A percentile compares a stretch with the other conserved stretches of the same genome.
phyloP scores from a whole-genome alignment of 2,888 invertebrate species.

The Chelonus formosanus region DNA sequence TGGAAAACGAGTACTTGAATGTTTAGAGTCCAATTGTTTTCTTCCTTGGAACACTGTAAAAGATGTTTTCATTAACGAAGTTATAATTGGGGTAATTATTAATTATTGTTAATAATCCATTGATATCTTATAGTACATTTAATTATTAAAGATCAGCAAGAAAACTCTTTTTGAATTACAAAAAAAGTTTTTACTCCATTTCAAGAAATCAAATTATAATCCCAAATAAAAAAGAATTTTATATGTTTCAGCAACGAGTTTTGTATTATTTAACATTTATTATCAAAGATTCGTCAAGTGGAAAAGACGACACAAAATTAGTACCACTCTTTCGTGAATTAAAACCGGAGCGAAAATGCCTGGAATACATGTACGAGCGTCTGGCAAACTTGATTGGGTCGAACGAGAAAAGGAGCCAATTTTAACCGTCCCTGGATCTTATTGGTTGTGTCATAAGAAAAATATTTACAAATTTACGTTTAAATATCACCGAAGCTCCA shows the following conservation, averaged over 20 bases:
- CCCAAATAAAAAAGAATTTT: background rate
- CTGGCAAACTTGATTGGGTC: constrained; percentile 58
- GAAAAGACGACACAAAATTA: constrained; percentile 51
- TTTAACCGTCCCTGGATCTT: constrained; percentile 60
- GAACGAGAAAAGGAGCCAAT: constrained; percentile 50
- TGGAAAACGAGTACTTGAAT: constrained; percentile 46
- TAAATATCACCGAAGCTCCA: constrained; percentile 53
- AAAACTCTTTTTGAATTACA: background rate
- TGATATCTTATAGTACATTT: background rate
- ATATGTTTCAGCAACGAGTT: constrained; percentile 56
- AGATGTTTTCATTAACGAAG: constrained; percentile 62
- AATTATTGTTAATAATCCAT: constrained; percentile 17
- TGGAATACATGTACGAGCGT: constrained; percentile 62
- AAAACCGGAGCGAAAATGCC: constrained; percentile 62
- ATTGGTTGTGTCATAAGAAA: constrained; percentile 60
- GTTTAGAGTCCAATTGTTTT: constrained; percentile 50
- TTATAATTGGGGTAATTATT: constrained; percentile 56
- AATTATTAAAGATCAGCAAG: too few relatives aligned
- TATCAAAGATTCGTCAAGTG: constrained; percentile 50
- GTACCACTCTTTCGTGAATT: constrained; percentile 60
- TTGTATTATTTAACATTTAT: constrained; percentile 59
- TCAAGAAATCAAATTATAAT: too few relatives aligned
- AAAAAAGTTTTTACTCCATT: background rate
- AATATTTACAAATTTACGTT: constrained; percentile 61
- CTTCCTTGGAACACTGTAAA: constrained; percentile 59